Evolutionary conservation across 2,888 invertebrate genomes (phyloP), one percentile per base, ranked within the genome.

Genomic region (Tetheella fluctuosa): DNA sequence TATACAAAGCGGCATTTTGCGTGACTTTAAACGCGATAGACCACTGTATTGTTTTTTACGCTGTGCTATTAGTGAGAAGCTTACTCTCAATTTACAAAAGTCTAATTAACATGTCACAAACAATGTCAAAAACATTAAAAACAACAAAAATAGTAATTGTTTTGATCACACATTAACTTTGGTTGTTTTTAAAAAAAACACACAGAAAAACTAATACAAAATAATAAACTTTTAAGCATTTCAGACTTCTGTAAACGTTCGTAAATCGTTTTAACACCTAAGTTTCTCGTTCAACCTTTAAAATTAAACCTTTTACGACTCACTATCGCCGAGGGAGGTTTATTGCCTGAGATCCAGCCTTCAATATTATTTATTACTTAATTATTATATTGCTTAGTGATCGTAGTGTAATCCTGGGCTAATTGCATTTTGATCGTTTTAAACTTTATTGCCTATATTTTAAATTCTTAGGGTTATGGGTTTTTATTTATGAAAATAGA

Each of bases 311-410:
- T 5, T 55, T 55, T 55, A 55, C 34, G 34, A 20, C 23, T 20
- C 3, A 42, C 54, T 17, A 20, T 55, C 20, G 55, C 17, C 66
- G 69, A 63, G 67, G 71, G 68, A 69, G 70, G 72, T 73, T 74
- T 77, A 77, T 68, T 63, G 65, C 59, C 64, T 65, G 63, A 69
- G 67, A 64, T 57, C 60, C 54, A 61, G 72, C 74, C 69, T 72
- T 81, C 77, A 80, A 77, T 74, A 76, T 76, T 70, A 80, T 84
- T 80, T 82, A 83, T 77, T 64, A 69, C 76, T 74, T 81, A 73
- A 78, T 81, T 77, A 80, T 76, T 79, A 73, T 75, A 80, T 65
- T 67, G 68, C 20, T 30, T 64, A 62, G 67, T 61, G 73, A 71
- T 71, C 72, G 71, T 62, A 34, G 34, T 69, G 67, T 71, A 69